Conservation (phyloP, 2,888 invertebrate genomes). For the Ichneumon xanthorius region DNA sequence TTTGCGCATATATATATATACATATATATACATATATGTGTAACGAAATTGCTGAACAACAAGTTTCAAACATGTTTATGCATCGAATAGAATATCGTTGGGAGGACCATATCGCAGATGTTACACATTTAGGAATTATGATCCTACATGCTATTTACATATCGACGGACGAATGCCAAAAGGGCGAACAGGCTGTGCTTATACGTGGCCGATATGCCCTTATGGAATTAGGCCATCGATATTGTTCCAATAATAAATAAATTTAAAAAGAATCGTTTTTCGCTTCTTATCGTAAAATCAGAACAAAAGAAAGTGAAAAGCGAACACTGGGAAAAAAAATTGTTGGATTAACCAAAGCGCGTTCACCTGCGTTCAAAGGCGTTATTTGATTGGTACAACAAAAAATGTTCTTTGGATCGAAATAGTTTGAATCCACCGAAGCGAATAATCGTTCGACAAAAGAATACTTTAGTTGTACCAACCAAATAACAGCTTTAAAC, state of each 20-base stretch:
- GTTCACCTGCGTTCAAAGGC: too few relatives aligned
- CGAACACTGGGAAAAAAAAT: too few relatives aligned
- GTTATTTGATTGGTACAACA: too few relatives aligned
- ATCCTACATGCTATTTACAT: not conserved
- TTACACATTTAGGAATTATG: not conserved
- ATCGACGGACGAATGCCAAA: not conserved
- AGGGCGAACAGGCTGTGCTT: not conserved
- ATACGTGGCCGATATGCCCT: not conserved
- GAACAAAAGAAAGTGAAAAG: not conserved
- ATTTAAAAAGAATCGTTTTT: not conserved
- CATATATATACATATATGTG: too few relatives aligned
- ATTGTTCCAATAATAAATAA: not conserved
- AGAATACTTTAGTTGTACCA: too few relatives aligned
- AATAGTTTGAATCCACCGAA: too few relatives aligned
- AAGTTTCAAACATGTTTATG: constrained; percentile 4
- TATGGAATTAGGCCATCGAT: not conserved
- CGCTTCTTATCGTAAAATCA: not conserved
- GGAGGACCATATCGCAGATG: not conserved
- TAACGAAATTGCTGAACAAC: not conserved
- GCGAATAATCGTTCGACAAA: too few relatives aligned
- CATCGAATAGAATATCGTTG: constrained; percentile 2
- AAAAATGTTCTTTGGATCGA: too few relatives aligned
- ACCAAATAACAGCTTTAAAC: too few relatives aligned
- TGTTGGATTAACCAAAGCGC: too few relatives aligned
- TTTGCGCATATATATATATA: too few relatives aligned